Base-by-base conservation (phyloP, 2,888 invertebrate species). In the Mythimna loreyi region DNA sequence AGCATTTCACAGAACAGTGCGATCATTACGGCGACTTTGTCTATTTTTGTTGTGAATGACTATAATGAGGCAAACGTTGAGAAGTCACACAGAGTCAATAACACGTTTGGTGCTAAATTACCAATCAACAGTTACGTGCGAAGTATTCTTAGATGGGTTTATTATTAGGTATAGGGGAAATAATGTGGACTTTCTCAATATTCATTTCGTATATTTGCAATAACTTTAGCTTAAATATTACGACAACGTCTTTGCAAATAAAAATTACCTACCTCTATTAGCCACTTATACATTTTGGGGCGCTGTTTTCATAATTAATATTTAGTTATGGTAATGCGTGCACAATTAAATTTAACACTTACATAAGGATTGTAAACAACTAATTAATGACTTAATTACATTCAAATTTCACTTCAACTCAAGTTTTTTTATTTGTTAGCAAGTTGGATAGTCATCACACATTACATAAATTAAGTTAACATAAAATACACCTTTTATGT, bases 311-410 rank as follows among this genome's bases (percentile, higher is more conserved):
- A 7, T 65, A 65, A 77, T 75, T 60, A 62, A 56, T 56, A 43
- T 67, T 67, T 47, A 72, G 53, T 58, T 30, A 72, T 62, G 58
- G 58, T 62, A 60, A 77, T 60, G 52, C 47, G 55, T 52, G 50
- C 55, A 59, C 56, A 78, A 63, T 72, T 67, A 67, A 56, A 78
- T 67, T 75, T 33, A 62, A 67, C 25, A 33, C 67, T 78, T 72
- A 78, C 72, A 43, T 72, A 50, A 72, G 25, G 9, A 72, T 49
- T 63, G 78, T 78, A 78, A 75, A 72, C 67, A 67, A 71, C 11
- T 8, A 67, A 57, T 60, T 74, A 59, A 53, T 4, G 52, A 63
- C 21, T 58, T 72, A 69, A 56, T 60, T 70, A 66, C 50, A 45
- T 60, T 50, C 52, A 23, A 61, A 68, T 78, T 77, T 74, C 50